phyloP scores from a whole-genome alignment of 2,113 vertebrate species.

The Clupea harengus region DNA sequence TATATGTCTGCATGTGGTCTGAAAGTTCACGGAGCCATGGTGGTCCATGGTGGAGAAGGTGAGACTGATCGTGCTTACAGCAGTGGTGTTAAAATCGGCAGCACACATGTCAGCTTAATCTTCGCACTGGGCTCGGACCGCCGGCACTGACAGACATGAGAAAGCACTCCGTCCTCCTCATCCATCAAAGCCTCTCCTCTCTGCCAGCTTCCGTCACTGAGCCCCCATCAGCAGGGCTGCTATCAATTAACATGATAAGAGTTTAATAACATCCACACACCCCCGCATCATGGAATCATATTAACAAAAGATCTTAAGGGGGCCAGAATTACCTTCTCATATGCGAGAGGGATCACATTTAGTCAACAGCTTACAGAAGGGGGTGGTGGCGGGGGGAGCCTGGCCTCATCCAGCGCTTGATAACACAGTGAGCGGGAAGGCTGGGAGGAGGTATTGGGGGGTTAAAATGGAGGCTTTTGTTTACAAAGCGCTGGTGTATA shows the following conservation, averaged over 20 bases:
- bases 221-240: constrained; percentile 61
- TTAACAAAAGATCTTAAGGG: constrained; percentile 48
- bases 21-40: background rate
- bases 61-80: too few relatives aligned
- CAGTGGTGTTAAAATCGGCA: too few relatives aligned
- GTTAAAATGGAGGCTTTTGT: constrained; percentile 39
- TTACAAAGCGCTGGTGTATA: constrained; percentile 59
- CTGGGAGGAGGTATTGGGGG: background rate
- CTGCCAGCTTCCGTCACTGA: constrained; percentile 7
- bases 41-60: too few relatives aligned
- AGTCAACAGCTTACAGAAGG: constrained; percentile 50
- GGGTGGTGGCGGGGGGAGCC: constrained; percentile 21
- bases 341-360: constrained; percentile 51
- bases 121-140: background rate
- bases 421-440: background rate
- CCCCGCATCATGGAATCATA: constrained; percentile 59
- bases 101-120: background rate
- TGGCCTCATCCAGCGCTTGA: constrained; percentile 18
- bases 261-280: constrained; percentile 64
- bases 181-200: constrained; percentile 35
- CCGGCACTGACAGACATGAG: constrained; percentile 44
- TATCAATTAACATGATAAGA: constrained; percentile 69
- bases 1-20: background rate
- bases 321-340: constrained; percentile 35
- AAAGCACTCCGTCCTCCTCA: constrained; percentile 32